Percentiles rank a stretch among this genome's conserved stretches.
These are phyloP conservation scores for Dicyrtomina minuta DNA, from an alignment of 2,888 invertebrate genomes.

Conservation along the genomic window DNA sequence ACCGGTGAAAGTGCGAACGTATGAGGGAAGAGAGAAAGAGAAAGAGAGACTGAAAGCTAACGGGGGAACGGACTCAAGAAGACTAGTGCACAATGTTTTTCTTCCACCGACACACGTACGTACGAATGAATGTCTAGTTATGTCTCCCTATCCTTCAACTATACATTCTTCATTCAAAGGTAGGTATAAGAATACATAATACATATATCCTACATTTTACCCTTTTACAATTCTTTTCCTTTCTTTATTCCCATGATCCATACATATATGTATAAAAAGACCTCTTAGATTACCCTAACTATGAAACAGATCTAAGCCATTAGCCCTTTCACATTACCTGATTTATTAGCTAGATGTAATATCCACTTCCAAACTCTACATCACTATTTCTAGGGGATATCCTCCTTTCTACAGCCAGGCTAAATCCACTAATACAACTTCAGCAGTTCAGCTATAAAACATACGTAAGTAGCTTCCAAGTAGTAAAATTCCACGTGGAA, in stretches of 20 bases:
- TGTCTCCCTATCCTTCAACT: no score
- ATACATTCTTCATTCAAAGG: no score
- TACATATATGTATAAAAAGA: background rate
- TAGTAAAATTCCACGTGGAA: no score
- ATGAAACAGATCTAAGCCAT: slow-evolving; percentile 25
- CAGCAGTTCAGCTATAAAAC: no score
- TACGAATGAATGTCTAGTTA: no score
- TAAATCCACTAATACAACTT: no score
- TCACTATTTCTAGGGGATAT: no score
- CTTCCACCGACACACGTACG: background rate
- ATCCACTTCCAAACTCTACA: slow-evolving; percentile 5
- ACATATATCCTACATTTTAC: background rate
- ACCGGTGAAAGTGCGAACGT: slow-evolving; percentile 30
- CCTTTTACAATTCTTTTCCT: background rate
- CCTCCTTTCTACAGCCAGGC: background rate
- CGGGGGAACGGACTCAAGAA: background rate
- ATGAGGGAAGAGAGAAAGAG: slow-evolving; percentile 1
- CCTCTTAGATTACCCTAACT: slow-evolving; percentile 21
- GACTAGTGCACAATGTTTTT: slow-evolving; percentile 8
- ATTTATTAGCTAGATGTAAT: slow-evolving; percentile 30
- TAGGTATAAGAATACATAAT: no score
- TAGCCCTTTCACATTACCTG: slow-evolving; percentile 29
- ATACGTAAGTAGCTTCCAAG: no score
- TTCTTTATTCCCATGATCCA: background rate
- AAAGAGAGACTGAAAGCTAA: slow-evolving; percentile 1